Conservation (phyloP, 2,113 vertebrate genomes). For the Tamias sibiricus region DNA sequence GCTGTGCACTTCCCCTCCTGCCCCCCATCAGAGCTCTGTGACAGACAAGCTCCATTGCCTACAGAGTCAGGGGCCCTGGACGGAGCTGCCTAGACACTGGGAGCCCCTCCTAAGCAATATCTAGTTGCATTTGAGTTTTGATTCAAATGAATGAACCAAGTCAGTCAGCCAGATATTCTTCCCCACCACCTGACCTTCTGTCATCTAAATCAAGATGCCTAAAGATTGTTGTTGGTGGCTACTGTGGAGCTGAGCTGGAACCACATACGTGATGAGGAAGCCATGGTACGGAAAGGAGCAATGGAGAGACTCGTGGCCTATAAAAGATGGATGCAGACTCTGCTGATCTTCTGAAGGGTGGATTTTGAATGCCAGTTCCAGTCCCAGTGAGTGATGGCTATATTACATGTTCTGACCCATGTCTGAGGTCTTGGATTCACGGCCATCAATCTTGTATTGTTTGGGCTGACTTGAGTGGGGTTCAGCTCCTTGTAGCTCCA, state of each 20-base stretch:
- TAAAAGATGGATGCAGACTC: neutral
- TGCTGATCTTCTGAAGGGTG: neutral
- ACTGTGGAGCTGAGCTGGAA: neutral
- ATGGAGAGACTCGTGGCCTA: neutral
- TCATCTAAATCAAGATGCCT: neutral
- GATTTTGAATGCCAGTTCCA: neutral
- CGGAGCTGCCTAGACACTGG: neutral
- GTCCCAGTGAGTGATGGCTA: neutral
- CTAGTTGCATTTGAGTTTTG: neutral
- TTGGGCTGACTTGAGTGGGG: neutral
- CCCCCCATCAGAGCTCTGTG: neutral
- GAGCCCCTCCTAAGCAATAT: neutral
- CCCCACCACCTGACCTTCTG: too few relatives aligned
- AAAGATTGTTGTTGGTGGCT: neutral
- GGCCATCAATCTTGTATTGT: neutral
- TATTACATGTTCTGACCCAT: neutral
- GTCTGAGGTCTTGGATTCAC: neutral
- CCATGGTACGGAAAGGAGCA: neutral
- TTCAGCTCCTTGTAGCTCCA: neutral
- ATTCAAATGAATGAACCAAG: slow-evolving; percentile 8
- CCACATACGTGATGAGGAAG: neutral
- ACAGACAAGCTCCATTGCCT: neutral
- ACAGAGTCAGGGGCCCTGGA: neutral
- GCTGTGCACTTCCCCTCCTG: neutral
- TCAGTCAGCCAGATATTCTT: neutral